These are phyloP conservation scores for Microhierax caerulescens DNA, from an alignment of 2,797 vertebrate species.

Conservation along the genomic window DNA sequence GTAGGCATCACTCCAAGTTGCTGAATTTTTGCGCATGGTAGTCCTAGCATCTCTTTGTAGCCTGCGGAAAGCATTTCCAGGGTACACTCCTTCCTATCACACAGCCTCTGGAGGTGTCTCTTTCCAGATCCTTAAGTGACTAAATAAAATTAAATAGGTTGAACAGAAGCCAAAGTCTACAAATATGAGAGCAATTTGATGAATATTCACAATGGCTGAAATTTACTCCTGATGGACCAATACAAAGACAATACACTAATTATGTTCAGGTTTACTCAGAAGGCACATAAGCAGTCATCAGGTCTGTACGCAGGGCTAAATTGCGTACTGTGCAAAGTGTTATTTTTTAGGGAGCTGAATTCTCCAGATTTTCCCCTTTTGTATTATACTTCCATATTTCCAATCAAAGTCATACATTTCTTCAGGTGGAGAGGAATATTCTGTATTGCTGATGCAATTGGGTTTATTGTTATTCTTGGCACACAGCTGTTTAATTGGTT, in stretches of 20 bases:
- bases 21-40: not conserved
- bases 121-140: not conserved
- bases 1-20: not conserved
- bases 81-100: not conserved
- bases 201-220: not conserved
- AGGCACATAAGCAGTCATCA: not conserved
- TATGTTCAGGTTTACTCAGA: not conserved
- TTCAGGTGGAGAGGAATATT: not conserved
- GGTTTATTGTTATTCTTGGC: conserved; percentile 11
- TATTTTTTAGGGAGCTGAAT: not conserved
- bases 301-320: not conserved
- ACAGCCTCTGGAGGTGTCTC: not conserved
- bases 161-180: not conserved
- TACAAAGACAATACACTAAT: not conserved
- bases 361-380: not conserved
- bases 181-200: not conserved
- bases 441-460: not conserved
- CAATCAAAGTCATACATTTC: not conserved
- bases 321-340: not conserved
- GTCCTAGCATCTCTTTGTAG: not conserved
- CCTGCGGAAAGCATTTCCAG: not conserved
- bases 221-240: not conserved
- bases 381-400: not conserved
- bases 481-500: not conserved
- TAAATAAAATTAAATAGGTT: not conserved